phyloP scores from a whole-genome alignment of 2,888 invertebrate species.

The Eudasyphora cyanicolor region DNA sequence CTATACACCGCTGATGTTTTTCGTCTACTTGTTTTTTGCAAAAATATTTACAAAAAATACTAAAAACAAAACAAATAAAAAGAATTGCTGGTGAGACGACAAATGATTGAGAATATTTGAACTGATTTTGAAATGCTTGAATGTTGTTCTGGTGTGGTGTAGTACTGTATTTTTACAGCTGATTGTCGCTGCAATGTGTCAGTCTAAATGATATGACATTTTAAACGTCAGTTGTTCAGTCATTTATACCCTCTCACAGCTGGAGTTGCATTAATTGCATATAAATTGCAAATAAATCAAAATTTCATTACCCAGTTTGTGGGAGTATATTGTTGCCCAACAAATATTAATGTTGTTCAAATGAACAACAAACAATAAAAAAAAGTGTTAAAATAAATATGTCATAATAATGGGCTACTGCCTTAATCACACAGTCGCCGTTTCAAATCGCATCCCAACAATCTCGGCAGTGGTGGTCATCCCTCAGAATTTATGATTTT shows the following conservation, averaged over 20 bases:
- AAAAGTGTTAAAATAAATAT: constrained; percentile 28
- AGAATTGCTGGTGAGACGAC: neutral
- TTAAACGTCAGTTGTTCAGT: constrained; percentile 45
- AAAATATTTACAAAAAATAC: neutral
- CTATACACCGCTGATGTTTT: constrained; percentile 16
- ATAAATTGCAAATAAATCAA: neutral
- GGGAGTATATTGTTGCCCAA: constrained; percentile 22
- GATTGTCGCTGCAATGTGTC: neutral
- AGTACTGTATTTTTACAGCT: neutral
- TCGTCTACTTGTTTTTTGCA: constrained; percentile 12
- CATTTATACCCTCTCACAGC: neutral
- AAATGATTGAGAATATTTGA: constrained; percentile 40
- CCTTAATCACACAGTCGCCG: neutral
- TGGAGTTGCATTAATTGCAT: neutral
- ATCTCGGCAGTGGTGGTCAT: neutral
- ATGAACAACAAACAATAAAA: neutral
- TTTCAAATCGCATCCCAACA: neutral
- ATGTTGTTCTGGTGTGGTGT: neutral
- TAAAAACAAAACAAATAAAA: neutral
- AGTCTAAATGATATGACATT: constrained; percentile 35
- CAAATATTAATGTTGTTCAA: neutral
- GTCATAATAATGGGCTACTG: constrained; percentile 26
- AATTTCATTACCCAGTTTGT: neutral
- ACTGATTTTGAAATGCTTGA: constrained; percentile 34
- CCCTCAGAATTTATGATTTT: neutral